These are phyloP conservation scores for Lasioglossum leucozonium DNA, from an alignment of 2,888 invertebrate species.

Conservation along the genomic window DNA sequence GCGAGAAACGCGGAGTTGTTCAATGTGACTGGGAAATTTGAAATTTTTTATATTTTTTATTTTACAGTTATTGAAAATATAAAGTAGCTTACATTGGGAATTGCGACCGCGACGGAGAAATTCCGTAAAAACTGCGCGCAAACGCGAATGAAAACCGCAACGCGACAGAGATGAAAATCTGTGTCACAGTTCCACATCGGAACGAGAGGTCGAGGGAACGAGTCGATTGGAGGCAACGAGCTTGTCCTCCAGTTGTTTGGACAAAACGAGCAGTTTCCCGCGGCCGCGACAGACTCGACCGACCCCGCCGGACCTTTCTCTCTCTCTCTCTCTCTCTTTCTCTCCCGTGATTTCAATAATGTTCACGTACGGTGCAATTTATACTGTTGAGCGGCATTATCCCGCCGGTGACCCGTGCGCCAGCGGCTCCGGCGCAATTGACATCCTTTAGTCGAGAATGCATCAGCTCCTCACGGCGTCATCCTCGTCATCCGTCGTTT, in stretches of 20 bases:
- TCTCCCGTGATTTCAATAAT: conserved; percentile 55
- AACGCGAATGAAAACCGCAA: not conserved
- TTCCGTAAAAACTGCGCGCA: not conserved
- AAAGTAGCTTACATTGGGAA: too few species aligned
- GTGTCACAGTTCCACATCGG: not conserved
- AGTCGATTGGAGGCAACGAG: not conserved
- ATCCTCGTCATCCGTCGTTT: conserved; percentile 65
- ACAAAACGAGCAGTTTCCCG: conserved; percentile 12
- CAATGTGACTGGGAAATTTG: too few species aligned
- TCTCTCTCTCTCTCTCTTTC: conserved; percentile 2
- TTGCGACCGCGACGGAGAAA: not conserved
- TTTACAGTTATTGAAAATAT: too few species aligned
- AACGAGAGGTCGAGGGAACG: not conserved
- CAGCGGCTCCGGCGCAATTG: conserved; percentile 71
- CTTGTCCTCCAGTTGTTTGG: not conserved
- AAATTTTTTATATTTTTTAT: too few species aligned
- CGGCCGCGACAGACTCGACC: not conserved
- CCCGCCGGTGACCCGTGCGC: conserved; percentile 33
- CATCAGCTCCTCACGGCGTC: conserved; percentile 65
- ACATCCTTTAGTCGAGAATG: conserved; percentile 77
- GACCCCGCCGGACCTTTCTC: conserved; percentile 8
- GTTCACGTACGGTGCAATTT: conserved; percentile 60
- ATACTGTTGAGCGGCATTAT: conserved; percentile 57
- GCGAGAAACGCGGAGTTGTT: too few species aligned
- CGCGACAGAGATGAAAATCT: not conserved